Conservation (phyloP, 2,113 vertebrate genomes). For the Ornithorhynchus anatinus region DNA sequence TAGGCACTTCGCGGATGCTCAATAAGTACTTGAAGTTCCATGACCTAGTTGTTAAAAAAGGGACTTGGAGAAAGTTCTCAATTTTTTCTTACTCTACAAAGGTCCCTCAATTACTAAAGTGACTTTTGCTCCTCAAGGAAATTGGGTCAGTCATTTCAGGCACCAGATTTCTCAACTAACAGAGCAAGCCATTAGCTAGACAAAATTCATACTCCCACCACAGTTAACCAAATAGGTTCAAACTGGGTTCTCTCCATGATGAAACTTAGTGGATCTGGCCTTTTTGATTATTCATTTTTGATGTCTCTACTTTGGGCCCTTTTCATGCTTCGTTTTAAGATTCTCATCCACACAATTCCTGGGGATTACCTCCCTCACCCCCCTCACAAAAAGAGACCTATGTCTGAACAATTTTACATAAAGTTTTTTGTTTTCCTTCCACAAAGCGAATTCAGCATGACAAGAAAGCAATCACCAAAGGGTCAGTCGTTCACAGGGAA, state of each 20-base stretch:
- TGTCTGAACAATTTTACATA: too few relatives aligned
- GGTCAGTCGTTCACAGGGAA: background rate
- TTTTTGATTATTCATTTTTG: background rate
- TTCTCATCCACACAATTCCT: too few relatives aligned
- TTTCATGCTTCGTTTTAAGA: background rate
- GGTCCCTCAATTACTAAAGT: background rate
- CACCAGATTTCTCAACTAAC: background rate
- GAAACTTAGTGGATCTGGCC: too few relatives aligned
- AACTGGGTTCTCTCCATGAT: too few relatives aligned
- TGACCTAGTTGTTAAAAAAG: too few relatives aligned
- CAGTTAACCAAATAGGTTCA: background rate
- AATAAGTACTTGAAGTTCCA: too few relatives aligned
- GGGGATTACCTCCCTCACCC: too few relatives aligned
- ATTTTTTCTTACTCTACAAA: background rate
- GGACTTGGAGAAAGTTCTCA: slow-evolving; percentile 6
- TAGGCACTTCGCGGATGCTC: too few relatives aligned
- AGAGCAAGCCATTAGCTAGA: background rate
- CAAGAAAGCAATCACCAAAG: background rate
- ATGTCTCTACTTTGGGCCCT: background rate
- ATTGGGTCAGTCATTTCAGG: background rate
- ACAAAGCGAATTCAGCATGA: background rate
- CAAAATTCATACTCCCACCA: background rate
- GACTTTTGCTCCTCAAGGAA: background rate
- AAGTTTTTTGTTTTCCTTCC: background rate
- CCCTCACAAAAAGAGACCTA: too few relatives aligned